These are phyloP conservation scores for Kuschelorhynchus macadamiae DNA, from an alignment of 2,888 invertebrate species.

Conservation along the genomic window DNA sequence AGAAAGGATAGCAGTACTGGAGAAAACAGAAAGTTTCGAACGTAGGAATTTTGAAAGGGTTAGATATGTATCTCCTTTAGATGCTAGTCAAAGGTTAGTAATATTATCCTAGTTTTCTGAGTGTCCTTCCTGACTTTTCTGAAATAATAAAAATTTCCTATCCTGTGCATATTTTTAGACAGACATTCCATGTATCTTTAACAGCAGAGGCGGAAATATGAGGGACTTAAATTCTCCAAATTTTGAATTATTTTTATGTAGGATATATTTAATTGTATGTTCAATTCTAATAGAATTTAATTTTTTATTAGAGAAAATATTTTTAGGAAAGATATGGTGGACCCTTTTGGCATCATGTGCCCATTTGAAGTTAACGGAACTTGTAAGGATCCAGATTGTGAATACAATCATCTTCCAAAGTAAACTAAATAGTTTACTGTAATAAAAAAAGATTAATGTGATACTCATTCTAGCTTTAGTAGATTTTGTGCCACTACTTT, in stretches of 20 bases:
- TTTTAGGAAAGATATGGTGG: conserved; percentile 39
- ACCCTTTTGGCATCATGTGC: conserved; percentile 64
- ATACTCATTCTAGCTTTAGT: neutral
- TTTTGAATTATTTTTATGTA: too few relatives aligned
- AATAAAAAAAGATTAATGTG: conserved; percentile 2
- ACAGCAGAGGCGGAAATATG: too few relatives aligned
- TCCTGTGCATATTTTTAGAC: too few relatives aligned
- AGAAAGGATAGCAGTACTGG: conserved; percentile 35
- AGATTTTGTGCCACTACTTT: conserved; percentile 8
- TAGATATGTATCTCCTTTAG: conserved; percentile 63
- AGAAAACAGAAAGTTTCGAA: conserved; percentile 12
- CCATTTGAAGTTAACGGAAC: conserved; percentile 66
- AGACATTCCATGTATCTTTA: too few relatives aligned
- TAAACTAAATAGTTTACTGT: conserved; percentile 16
- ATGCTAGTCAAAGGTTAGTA: conserved; percentile 59
- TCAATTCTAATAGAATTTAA: too few relatives aligned
- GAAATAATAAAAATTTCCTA: too few relatives aligned
- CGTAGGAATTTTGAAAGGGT: conserved; percentile 26
- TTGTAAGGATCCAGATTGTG: conserved; percentile 65
- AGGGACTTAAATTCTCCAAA: too few relatives aligned
- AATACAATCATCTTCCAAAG: conserved; percentile 60
- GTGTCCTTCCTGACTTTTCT: neutral
- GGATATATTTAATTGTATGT: too few relatives aligned
- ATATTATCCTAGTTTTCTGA: neutral
- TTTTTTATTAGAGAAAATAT: too few relatives aligned